Percentiles rank a stretch among this genome's conserved stretches.
These are phyloP conservation scores for Strix uralensis DNA, from an alignment of 2,113 vertebrate genomes.

Conservation along the genomic window DNA sequence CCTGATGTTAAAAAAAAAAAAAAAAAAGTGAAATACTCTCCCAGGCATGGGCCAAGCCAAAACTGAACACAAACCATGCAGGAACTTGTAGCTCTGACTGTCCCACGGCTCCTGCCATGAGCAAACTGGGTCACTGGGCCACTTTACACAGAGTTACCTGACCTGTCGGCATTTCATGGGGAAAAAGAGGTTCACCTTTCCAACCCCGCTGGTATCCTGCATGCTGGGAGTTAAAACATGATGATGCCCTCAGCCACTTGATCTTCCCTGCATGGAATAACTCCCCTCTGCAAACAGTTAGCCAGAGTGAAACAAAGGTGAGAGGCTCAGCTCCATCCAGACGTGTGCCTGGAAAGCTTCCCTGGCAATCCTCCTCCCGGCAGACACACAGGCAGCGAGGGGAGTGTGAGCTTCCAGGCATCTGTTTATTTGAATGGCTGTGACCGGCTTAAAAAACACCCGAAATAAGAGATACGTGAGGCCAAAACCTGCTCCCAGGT, in stretches of 20 bases:
- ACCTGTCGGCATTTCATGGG: not conserved
- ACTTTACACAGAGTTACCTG: not conserved
- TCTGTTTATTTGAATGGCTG: not conserved
- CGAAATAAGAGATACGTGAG: not conserved
- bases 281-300: not conserved
- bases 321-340: not conserved
- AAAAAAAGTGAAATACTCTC: not conserved
- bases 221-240: not conserved
- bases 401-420: not conserved
- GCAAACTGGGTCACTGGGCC: not conserved
- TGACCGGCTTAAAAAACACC: not conserved
- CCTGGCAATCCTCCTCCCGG: not conserved
- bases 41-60: not conserved
- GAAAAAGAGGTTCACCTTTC: not conserved
- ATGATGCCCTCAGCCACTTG: not conserved
- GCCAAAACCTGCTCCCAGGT: not conserved
- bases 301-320: constrained; percentile 10
- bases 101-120: not conserved
- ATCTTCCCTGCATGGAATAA: not conserved
- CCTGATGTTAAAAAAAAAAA: not conserved
- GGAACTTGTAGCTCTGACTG: not conserved
- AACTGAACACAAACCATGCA: not conserved
- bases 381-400: not conserved
- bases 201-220: not conserved
- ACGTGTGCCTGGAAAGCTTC: not conserved